These are phyloP conservation scores for Xestia rhomboidea DNA, from an alignment of 2,888 invertebrate species.

Conservation along the genomic window DNA sequence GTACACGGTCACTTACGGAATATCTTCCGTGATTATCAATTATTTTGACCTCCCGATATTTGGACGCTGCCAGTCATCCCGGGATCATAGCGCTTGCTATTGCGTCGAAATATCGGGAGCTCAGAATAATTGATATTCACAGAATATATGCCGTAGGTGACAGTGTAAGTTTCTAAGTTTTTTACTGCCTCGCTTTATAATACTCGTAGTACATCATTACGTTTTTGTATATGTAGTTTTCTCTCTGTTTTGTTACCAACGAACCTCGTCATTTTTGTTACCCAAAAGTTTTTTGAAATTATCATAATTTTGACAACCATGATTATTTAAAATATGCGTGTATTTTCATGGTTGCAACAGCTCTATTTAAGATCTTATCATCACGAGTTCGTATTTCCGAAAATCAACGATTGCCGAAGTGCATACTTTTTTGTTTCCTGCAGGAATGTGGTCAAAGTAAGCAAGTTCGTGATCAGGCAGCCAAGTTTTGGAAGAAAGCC, in stretches of 20 bases:
- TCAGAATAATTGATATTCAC: too few relatives aligned
- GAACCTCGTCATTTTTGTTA: background rate
- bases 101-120: too few relatives aligned
- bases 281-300: background rate
- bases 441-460: slow-evolving; percentile 85
- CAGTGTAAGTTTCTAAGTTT: too few relatives aligned
- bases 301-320: background rate
- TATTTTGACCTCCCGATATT: too few relatives aligned
- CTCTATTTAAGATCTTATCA: background rate
- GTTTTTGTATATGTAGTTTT: background rate
- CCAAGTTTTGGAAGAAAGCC: slow-evolving; percentile 76
- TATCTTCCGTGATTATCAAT: too few relatives aligned
- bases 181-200: background rate
- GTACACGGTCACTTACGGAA: too few relatives aligned
- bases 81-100: too few relatives aligned
- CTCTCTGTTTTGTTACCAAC: background rate
- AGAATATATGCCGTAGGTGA: too few relatives aligned
- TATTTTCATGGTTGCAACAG: background rate
- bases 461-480: slow-evolving; percentile 70
- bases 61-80: too few relatives aligned
- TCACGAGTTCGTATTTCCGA: background rate
- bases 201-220: too few relatives aligned
- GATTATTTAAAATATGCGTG: background rate
- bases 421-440: background rate
- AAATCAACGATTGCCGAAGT: background rate